These are phyloP conservation scores for Bibio marci DNA, from an alignment of 2,888 invertebrate species.

Conservation along the genomic window DNA sequence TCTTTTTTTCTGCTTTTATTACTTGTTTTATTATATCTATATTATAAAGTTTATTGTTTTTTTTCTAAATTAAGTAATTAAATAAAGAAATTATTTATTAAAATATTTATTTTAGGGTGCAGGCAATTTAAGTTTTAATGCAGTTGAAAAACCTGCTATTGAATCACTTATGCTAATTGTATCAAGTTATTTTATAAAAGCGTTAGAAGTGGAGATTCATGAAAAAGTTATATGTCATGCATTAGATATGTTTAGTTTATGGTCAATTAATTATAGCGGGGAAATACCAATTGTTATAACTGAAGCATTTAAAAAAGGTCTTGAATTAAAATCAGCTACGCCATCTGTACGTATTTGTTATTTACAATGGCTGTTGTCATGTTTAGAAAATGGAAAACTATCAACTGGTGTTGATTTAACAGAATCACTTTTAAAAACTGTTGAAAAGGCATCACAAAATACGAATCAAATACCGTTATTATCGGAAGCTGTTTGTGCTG, in stretches of 20 bases:
- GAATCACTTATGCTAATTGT: constrained; percentile 42
- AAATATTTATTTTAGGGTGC: constrained; percentile 37
- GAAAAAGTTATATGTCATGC: constrained; percentile 76
- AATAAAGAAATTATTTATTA: too few relatives aligned
- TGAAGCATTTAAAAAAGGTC: constrained; percentile 54
- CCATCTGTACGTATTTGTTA: constrained; percentile 62
- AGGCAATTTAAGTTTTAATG: constrained; percentile 54
- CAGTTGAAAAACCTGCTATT: constrained; percentile 39
- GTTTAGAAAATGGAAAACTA: constrained; percentile 37
- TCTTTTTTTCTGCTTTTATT: too few relatives aligned
- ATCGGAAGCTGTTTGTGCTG: constrained; percentile 53
- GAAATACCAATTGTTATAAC: constrained; percentile 46
- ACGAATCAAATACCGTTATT: constrained; percentile 51
- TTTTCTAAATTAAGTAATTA: too few relatives aligned
- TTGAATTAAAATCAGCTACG: constrained; percentile 58
- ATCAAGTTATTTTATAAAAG: constrained; percentile 50
- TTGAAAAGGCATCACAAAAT: constrained; percentile 60
- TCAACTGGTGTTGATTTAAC: constrained; percentile 32
- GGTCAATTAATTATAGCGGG: constrained; percentile 51
- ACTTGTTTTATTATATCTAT: too few relatives aligned
- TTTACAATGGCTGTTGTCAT: constrained; percentile 52
- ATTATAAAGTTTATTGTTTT: too few relatives aligned
- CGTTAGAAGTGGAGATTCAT: constrained; percentile 76
- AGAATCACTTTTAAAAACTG: constrained; percentile 47
- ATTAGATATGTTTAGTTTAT: constrained; percentile 61